Conservation (phyloP, 1,140 invertebrate species). For the Colletes latitarsis region DNA sequence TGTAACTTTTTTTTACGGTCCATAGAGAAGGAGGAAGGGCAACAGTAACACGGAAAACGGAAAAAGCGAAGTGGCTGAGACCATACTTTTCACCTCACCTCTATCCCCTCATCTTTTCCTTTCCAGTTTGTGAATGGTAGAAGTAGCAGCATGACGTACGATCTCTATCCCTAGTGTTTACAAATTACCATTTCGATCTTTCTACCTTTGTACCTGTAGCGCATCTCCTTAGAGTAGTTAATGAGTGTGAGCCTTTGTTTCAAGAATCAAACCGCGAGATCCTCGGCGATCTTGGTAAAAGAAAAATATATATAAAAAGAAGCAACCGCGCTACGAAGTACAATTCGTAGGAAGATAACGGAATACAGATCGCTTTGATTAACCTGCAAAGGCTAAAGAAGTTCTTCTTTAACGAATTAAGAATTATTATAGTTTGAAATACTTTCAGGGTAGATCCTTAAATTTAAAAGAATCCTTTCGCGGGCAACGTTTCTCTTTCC, state of each 20-base stretch:
- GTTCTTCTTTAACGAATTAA: neutral
- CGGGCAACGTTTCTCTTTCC: neutral
- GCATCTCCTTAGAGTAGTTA: slow-evolving; percentile 48
- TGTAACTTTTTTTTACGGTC: neutral
- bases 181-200: slow-evolving; percentile 39
- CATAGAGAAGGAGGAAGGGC: neutral
- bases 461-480: neutral
- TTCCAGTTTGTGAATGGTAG: slow-evolving; percentile 57
- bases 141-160: slow-evolving; percentile 61
- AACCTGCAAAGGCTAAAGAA: neutral
- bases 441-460: neutral
- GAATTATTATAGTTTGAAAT: neutral
- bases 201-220: slow-evolving; percentile 48
- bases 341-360: neutral
- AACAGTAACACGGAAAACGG: neutral
- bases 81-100: slow-evolving; percentile 26
- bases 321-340: neutral
- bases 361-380: neutral
- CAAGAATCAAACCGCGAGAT: neutral
- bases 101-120: slow-evolving; percentile 27
- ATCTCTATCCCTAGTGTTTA: slow-evolving; percentile 51
- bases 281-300: neutral
- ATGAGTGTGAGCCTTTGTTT: slow-evolving; percentile 18
- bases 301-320: neutral
- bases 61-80: slow-evolving; percentile 23